Conservation (phyloP, 2,113 vertebrate species). For the Callocephalon fimbriatum region DNA sequence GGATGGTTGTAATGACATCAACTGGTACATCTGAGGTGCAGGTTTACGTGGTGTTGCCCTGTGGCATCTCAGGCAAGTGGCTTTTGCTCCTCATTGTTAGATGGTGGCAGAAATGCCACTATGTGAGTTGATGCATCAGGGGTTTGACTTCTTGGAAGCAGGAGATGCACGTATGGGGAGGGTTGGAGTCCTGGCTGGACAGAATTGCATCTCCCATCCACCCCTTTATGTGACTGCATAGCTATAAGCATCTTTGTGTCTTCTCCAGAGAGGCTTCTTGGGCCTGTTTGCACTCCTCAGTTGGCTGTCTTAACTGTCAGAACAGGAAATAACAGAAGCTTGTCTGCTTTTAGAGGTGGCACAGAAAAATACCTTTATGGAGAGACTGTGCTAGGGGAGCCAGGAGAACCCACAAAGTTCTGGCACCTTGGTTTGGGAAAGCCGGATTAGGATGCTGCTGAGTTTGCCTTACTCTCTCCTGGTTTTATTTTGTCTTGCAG, state of each 20-base stretch:
- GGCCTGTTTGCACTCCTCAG: background rate
- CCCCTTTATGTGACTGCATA: background rate
- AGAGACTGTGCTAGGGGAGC: background rate
- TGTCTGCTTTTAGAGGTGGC: background rate
- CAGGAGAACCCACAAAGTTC: background rate
- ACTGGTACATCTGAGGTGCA: rapidly evolving
- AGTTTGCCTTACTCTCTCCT: background rate
- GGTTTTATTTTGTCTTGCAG: conserved; percentile 34
- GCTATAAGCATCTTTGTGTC: rapidly evolving
- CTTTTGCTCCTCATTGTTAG: background rate
- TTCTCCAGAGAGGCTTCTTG: background rate
- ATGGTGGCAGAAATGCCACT: background rate
- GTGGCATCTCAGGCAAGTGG: background rate
- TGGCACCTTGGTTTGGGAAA: background rate
- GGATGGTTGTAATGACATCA: background rate
- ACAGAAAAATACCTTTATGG: background rate
- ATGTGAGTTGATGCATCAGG: background rate
- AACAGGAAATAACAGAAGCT: background rate
- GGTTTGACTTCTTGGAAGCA: background rate
- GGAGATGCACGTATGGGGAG: no score
- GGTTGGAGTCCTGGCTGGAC: background rate
- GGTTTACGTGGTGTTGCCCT: background rate
- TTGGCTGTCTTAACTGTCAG: rapidly evolving
- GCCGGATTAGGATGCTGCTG: rapidly evolving
- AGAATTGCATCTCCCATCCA: background rate